Conservation (phyloP, 2,113 vertebrate species). For the Hipposideros armiger region DNA sequence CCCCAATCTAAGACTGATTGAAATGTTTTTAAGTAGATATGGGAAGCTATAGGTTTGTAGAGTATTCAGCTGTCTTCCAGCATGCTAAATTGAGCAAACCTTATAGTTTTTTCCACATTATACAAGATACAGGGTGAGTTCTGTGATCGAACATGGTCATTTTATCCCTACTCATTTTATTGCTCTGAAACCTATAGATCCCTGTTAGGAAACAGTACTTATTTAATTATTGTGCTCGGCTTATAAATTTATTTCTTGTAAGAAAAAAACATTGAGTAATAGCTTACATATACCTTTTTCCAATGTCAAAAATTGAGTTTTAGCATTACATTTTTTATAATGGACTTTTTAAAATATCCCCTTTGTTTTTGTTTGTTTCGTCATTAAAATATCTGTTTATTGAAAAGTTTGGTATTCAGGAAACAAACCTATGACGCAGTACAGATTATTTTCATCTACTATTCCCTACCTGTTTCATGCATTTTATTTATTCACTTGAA, state of each 20-base stretch:
- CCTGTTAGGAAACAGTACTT: neutral
- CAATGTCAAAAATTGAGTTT: neutral
- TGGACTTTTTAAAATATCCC: neutral
- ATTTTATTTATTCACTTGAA: neutral
- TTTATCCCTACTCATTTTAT: neutral
- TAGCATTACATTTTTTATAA: neutral
- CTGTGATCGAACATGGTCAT: neutral
- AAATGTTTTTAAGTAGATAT: neutral
- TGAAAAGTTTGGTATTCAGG: neutral
- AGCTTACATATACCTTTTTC: neutral
- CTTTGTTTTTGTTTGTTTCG: neutral
- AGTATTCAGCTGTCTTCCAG: neutral
- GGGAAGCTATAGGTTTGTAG: neutral
- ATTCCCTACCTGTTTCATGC: neutral
- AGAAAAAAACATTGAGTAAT: neutral
- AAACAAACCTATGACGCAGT: neutral
- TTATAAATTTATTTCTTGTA: neutral
- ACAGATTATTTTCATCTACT: neutral
- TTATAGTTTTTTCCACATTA: neutral
- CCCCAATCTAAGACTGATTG: neutral
- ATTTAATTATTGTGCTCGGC: neutral
- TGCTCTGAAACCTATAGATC: neutral
- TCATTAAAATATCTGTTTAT: slow-evolving; percentile 46
- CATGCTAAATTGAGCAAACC: neutral
- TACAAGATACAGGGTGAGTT: neutral